Evolutionary conservation across 1,140 invertebrate genomes (phyloP).

Genomic region (Magallana angulata): DNA sequence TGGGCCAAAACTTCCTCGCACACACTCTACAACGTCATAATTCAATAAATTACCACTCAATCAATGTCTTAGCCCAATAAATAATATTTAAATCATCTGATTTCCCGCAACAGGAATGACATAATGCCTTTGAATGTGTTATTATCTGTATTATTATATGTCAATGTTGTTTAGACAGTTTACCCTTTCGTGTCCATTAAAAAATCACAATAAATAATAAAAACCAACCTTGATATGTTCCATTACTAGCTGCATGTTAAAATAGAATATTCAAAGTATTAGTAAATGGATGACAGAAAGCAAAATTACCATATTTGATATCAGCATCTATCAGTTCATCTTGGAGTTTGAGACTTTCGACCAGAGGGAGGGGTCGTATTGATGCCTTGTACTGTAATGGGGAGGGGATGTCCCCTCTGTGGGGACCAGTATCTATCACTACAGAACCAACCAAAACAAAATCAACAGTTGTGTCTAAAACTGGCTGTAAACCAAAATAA

Average conservation of each 20-base stretch:
- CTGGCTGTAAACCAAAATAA: constrained; percentile 29
- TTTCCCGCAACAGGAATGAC: no score
- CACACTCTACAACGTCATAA: constrained; percentile 66
- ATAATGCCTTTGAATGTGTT: no score
- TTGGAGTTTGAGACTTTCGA: constrained; percentile 27
- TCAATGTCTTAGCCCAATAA: no score
- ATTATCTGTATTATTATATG: no score
- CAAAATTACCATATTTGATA: constrained; percentile 46
- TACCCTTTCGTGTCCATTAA: neutral
- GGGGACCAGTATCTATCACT: constrained; percentile 54
- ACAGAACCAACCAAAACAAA: constrained; percentile 48
- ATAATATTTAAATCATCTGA: no score
- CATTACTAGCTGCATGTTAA: constrained; percentile 48
- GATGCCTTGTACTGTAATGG: constrained; percentile 72
- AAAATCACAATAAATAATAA: neutral
- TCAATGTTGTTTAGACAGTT: neutral
- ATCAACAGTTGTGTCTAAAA: neutral
- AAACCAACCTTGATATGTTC: constrained; percentile 40
- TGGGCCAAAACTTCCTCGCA: constrained; percentile 75
- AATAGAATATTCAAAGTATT: neutral
- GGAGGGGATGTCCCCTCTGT: constrained; percentile 68
- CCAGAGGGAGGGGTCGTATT: constrained; percentile 65
- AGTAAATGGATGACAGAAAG: neutral
- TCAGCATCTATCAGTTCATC: constrained; percentile 39
- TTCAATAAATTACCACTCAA: no score